Percentiles rank a stretch among this genome's conserved stretches.
phyloP scores from a whole-genome alignment of 2,113 vertebrate species.

The Lates calcarifer region DNA sequence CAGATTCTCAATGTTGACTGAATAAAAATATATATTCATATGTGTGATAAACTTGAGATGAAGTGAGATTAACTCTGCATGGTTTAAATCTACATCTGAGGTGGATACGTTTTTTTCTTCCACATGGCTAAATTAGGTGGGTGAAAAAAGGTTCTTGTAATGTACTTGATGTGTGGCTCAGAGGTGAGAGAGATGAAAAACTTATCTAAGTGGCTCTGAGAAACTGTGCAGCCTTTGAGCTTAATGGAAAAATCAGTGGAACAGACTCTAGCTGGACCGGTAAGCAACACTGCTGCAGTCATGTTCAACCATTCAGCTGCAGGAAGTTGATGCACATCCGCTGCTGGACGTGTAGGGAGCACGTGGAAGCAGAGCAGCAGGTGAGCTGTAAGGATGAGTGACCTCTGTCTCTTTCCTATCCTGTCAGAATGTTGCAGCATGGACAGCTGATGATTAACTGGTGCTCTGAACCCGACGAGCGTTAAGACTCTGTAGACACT shows the following conservation, averaged over 20 bases:
- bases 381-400: background rate
- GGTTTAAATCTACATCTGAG: too few relatives aligned
- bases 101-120: too few relatives aligned
- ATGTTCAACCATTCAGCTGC: background rate
- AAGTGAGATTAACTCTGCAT: too few relatives aligned
- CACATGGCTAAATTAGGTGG: too few relatives aligned
- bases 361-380: background rate
- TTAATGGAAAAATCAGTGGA: background rate
- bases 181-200: too few relatives aligned
- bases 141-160: too few relatives aligned
- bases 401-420: slow-evolving; percentile 1
- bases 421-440: slow-evolving; percentile 94
- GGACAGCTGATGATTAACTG: slow-evolving; percentile 95
- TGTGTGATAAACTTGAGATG: background rate
- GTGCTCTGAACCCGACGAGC: slow-evolving; percentile 63
- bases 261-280: too few relatives aligned
- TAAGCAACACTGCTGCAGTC: background rate
- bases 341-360: background rate
- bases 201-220: too few relatives aligned
- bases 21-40: too few relatives aligned
- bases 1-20: background rate
- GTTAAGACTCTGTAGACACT: slow-evolving; percentile 66
- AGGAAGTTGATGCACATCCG: background rate
- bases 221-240: too few relatives aligned
- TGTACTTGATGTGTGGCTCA: too few relatives aligned